These are phyloP conservation scores for Omphaloscelis lunosa DNA, from an alignment of 2,888 invertebrate genomes.

Conservation along the genomic window DNA sequence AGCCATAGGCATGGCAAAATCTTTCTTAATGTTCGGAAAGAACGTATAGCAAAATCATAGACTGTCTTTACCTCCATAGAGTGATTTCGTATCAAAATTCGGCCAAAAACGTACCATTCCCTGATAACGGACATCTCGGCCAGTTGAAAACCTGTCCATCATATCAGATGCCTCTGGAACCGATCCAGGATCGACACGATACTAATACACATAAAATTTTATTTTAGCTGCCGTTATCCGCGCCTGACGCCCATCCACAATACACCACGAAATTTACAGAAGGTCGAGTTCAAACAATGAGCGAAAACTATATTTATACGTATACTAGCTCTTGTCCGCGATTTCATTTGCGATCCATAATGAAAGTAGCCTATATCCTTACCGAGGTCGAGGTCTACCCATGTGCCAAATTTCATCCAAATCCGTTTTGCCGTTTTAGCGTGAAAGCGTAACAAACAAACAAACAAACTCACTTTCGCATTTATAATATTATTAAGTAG, in stretches of 20 bases:
- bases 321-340: too few species aligned
- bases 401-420: too few species aligned
- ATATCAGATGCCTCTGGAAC: slow-evolving; percentile 57
- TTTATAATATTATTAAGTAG: too few species aligned
- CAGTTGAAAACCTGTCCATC: slow-evolving; percentile 45
- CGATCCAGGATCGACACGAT: slow-evolving; percentile 47
- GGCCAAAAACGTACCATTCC: slow-evolving; percentile 11
- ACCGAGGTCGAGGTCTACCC: too few species aligned
- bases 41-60: background rate
- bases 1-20: background rate
- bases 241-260: slow-evolving; percentile 36
- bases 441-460: too few species aligned
- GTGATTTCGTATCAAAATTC: background rate
- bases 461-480: too few species aligned
- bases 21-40: background rate
- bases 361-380: too few species aligned
- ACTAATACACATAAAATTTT: slow-evolving; percentile 55
- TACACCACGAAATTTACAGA: slow-evolving; percentile 10
- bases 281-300: background rate
- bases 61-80: background rate
- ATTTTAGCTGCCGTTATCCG: slow-evolving; percentile 53
- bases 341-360: too few species aligned
- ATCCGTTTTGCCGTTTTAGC: too few species aligned
- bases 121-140: slow-evolving; percentile 17
- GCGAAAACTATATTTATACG: too few species aligned